Base-by-base conservation (phyloP, 64 coral and sea anemone genomes). In the Cladopsammia gracilis region DNA sequence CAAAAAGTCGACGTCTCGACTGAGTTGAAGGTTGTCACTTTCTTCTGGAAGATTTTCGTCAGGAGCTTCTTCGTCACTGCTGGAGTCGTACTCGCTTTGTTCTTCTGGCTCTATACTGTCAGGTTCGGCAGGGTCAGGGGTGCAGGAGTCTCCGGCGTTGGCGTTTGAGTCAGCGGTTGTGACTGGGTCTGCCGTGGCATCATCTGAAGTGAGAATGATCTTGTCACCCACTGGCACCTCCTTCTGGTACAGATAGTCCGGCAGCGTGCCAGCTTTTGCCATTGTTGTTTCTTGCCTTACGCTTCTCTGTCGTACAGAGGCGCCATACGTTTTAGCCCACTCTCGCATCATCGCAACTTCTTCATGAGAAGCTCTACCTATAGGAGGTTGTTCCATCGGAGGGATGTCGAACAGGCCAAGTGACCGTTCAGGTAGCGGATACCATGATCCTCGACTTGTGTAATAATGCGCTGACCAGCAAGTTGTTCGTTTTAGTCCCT, bases 261-360 rank as follows among this genome's bases (percentile, higher is more conserved):
- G 52, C 45, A 83, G 65, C 11, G 84, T 81, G 10, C 84, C 85
- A 47, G 75, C 62, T 69, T 58, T 87, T 48, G 85, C 72, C 75
- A 73, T 94, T 23, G 92, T 89, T 71, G 77, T 89, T 51, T 94
- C 86, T 49, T 89, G 86, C 10, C 58, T 73, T 18, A 89, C 77
- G 58, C 62, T 79, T 58, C 76, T 77, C 24, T 94, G 92, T 48
- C 76, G 48, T 53, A 94, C 92, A 6, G 92, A 26, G 1, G 75
- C 64, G 1, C 68, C 77, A 88, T 64, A 94, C 24, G 77, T 23
- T 13, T 64, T 67, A 19, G 56, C 64, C 85, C 58, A 89, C 16
- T 94, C 56, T 46, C 56, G 51, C 86, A 89, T 79, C 19, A 48
- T 22, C 51, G 58, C 48, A 10, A 61, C 71, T 50, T 82, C 65